phyloP scores from a whole-genome alignment of 2,797 vertebrate genomes.

The Pseudochirops cupreus region DNA sequence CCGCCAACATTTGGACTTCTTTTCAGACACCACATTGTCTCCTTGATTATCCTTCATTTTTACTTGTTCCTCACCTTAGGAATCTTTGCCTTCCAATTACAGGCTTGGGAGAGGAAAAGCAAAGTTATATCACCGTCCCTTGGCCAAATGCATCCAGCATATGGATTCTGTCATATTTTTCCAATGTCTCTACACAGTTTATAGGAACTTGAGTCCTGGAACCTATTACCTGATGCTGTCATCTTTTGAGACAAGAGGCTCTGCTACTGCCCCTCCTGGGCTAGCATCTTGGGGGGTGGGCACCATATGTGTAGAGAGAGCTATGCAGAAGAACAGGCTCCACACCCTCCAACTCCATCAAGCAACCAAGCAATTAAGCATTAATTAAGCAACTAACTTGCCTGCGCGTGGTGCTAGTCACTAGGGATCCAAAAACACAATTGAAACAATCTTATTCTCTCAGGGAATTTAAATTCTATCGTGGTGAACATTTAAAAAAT shows the following conservation, averaged over 20 bases:
- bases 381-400: not conserved
- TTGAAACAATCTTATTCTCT: not conserved
- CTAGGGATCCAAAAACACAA: not conserved
- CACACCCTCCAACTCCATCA: not conserved
- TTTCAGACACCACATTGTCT: conserved; percentile 20
- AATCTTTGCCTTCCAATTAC: conserved; percentile 44
- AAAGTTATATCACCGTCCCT: not conserved
- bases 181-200: not conserved
- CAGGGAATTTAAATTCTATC: not conserved
- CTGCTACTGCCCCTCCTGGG: not conserved
- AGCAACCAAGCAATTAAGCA: not conserved
- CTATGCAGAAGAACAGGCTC: not conserved
- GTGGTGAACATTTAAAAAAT: not conserved
- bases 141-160: not conserved
- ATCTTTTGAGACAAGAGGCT: not conserved
- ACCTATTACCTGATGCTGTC: not conserved
- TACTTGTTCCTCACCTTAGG: conserved; percentile 9
- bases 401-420: not conserved
- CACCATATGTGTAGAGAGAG: not conserved
- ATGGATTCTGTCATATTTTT: not conserved
- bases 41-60: not conserved
- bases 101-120: not conserved
- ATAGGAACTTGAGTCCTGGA: not conserved
- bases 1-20: conserved; percentile 19
- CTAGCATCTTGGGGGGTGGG: not conserved